Evolutionary conservation across 2,797 vertebrate genomes (phyloP).

Genomic region (Muscicapa striata): DNA sequence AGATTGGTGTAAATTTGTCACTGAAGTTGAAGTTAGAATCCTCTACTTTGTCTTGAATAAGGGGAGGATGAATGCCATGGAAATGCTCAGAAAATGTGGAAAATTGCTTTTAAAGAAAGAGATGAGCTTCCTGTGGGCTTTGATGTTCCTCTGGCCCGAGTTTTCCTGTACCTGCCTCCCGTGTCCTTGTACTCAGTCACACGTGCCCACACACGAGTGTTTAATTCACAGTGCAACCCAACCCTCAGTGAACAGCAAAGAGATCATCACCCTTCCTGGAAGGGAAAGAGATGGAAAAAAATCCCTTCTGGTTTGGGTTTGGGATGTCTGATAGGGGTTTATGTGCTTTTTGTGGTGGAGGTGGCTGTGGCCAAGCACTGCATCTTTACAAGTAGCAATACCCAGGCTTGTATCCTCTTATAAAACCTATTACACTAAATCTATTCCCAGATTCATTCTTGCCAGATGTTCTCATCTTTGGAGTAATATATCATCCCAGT

Average conservation of each 20-base stretch:
- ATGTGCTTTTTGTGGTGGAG: neutral
- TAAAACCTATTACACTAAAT: conserved; percentile 52
- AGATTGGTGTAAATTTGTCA: neutral
- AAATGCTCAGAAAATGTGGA: neutral
- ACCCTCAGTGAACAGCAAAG: neutral
- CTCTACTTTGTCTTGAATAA: neutral
- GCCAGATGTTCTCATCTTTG: conserved; percentile 73
- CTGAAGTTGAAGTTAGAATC: neutral
- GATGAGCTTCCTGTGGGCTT: neutral
- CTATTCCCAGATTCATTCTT: conserved; percentile 68
- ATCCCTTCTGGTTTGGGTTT: neutral
- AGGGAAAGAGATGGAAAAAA: neutral
- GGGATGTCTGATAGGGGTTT: neutral
- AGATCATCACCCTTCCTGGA: neutral
- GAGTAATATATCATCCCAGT: conserved; percentile 69
- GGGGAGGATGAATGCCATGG: neutral
- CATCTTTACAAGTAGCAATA: neutral
- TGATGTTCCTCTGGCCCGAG: neutral
- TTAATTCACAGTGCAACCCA: neutral
- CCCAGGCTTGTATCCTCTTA: neutral
- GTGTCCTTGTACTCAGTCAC: accelerated
- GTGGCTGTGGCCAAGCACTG: neutral
- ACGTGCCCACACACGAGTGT: accelerated
- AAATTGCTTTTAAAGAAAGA: neutral
- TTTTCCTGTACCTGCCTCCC: neutral